Base-by-base conservation (phyloP, 2,888 invertebrate genomes). In the Apamea anceps region DNA sequence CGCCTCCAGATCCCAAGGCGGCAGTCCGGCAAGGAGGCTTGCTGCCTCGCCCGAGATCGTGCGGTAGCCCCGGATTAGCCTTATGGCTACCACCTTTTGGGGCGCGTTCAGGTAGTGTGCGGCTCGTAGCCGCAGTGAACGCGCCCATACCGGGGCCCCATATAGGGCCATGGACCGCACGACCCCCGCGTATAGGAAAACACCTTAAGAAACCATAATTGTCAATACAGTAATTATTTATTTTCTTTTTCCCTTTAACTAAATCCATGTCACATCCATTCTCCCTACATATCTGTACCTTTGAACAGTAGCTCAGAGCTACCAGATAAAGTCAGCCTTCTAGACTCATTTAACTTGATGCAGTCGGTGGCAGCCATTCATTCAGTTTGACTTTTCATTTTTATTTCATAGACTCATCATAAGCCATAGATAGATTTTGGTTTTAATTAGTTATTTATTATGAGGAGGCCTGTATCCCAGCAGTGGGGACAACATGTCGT, bases 271-370 rank as follows among this genome's bases (percentile, higher is more conserved):
- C 90, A 80, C 67, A 79, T 93, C 91, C 81, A 87, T 54, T 60
- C 21, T 85, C 88, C 71, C n/a, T 81, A 37, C 37, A 65, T 25
- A 70, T 21, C n/a, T 90, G 79, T 37, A n/a, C 42, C 25, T 32
- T 75, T 65, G 77, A 88, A 90, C 84, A 91, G 89, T 89, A 88
- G 87, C 85, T 89, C 83, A 89, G 89, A 88, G 92, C 90, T 89
- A 81, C 88, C 89, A 91, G 93, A 93, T 93, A 94, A 92, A 94
- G 93, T 93, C 92, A 89, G 92, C 87, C 89, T 89, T 90, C 92
- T 89, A 93, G 92, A 92, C 92, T 93, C 92, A 93, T 94, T 94
- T 92, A 94, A 94, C 91, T 94, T 93, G 90, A 89, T 86, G 89
- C 90, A 84, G 82, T 83, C 85, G 77, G 85, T 85, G 81, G 80